Percentiles rank a stretch among this genome's conserved stretches.
Conservation (phyloP, 2,113 vertebrate genomes). For the Potamarius usumacintae region DNA sequence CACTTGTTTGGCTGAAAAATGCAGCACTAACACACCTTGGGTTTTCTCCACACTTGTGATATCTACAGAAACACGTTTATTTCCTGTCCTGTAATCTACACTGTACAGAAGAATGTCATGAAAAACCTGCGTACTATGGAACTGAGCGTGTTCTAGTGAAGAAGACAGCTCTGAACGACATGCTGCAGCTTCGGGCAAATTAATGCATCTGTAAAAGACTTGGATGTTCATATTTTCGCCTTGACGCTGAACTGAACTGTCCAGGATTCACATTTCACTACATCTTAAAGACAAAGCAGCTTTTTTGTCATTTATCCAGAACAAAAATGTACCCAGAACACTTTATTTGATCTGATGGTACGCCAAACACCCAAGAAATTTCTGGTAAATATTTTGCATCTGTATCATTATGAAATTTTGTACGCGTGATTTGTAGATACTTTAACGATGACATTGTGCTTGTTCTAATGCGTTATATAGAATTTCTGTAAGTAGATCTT, state of each 20-base stretch:
- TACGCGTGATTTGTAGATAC: neutral
- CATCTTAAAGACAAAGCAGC: neutral
- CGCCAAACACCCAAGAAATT: neutral
- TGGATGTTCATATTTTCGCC: constrained; percentile 1
- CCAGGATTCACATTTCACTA: neutral
- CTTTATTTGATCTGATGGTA: neutral
- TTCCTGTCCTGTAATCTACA: neutral
- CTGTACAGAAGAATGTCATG: neutral
- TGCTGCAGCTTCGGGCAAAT: neutral
- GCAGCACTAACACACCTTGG: constrained; percentile 23
- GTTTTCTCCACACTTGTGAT: constrained; percentile 22
- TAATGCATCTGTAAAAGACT: neutral
- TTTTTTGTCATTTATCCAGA: neutral
- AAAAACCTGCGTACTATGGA: neutral
- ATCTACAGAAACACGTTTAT: neutral
- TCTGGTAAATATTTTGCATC: neutral
- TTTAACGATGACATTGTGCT: neutral
- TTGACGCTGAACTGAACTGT: neutral
- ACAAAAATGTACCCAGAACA: neutral
- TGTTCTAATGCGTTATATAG: neutral
- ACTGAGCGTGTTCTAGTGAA: neutral
- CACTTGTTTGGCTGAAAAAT: constrained; percentile 34
- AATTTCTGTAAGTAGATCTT: neutral
- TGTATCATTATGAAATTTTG: neutral
- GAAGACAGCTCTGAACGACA: neutral